Percentiles rank a stretch among this genome's conserved stretches.
These are phyloP conservation scores for Tachuris rubrigastra DNA, from an alignment of 2,113 vertebrate genomes.

Conservation along the genomic window DNA sequence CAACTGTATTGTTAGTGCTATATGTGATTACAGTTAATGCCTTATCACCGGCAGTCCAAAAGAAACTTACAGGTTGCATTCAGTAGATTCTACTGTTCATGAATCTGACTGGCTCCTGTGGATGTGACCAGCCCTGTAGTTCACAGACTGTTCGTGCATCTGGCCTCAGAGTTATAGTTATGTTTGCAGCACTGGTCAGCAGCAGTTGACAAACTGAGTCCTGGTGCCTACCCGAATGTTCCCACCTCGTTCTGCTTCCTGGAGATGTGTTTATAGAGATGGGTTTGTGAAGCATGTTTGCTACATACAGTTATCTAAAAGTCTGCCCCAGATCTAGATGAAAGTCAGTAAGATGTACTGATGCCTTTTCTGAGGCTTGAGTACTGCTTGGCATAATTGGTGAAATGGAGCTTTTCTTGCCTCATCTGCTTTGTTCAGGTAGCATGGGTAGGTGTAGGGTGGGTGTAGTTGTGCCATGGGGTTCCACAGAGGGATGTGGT, in stretches of 20 bases:
- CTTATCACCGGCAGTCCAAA: not conserved
- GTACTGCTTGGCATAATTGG: not conserved
- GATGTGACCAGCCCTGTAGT: not conserved
- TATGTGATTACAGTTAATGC: not conserved
- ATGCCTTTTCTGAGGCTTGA: not conserved
- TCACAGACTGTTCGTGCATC: not conserved
- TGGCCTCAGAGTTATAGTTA: rapidly evolving
- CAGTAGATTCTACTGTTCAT: rapidly evolving
- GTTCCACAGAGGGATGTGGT: rapidly evolving
- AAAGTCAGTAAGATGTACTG: not conserved
- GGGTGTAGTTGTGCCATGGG: not conserved
- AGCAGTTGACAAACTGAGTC: not conserved
- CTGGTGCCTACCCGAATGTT: not conserved
- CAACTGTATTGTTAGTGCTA: not conserved
- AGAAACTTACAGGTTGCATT: not conserved
- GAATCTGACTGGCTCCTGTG: not conserved
- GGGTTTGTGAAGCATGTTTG: not conserved
- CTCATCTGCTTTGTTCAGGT: not conserved
- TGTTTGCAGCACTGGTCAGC: not conserved
- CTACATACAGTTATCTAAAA: not conserved
- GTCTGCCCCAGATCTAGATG: not conserved
- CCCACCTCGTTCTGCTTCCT: not conserved
- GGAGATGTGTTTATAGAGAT: not conserved
- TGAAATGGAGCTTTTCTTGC: not conserved
- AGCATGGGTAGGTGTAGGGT: no score